These are phyloP conservation scores for Cyphomyrmex costatus DNA, from an alignment of 1,140 invertebrate genomes.

Conservation along the genomic window DNA sequence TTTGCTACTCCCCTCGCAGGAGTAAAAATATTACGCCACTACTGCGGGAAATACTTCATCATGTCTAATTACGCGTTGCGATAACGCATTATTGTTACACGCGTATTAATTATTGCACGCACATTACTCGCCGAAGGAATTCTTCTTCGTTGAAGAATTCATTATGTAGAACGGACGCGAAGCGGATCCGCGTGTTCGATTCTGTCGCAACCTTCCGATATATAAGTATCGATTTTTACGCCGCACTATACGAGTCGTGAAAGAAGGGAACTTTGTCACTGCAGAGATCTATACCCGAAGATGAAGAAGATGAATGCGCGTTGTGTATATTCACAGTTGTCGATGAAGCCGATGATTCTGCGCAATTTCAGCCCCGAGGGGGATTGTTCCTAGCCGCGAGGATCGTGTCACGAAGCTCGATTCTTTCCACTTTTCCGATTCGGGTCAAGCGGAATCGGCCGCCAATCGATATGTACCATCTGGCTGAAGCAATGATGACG, in stretches of 20 bases:
- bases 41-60: constrained; percentile 36
- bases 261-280: constrained; percentile 12
- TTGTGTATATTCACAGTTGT: background rate
- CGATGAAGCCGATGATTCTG: constrained; percentile 54
- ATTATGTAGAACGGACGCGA: constrained; percentile 29
- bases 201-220: constrained; percentile 21
- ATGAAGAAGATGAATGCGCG: background rate
- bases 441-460: constrained; percentile 48
- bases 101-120: constrained; percentile 31
- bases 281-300: background rate
- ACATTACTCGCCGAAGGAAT: constrained; percentile 4
- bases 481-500: constrained; percentile 34
- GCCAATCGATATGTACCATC: constrained; percentile 54
- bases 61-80: constrained; percentile 45
- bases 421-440: constrained; percentile 51
- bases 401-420: constrained; percentile 7
- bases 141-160: constrained; percentile 8
- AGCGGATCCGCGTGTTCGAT: constrained; percentile 10
- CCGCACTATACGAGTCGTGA: background rate
- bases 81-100: constrained; percentile 41
- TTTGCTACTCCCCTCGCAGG: background rate
- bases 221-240: background rate
- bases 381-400: constrained; percentile 12
- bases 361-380: constrained; percentile 48
- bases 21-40: constrained; percentile 31